A percentile compares a stretch with the other conserved stretches of the same genome.
Evolutionary conservation across 2,113 vertebrate genomes (phyloP).

Genomic region (Alethe castanea): DNA sequence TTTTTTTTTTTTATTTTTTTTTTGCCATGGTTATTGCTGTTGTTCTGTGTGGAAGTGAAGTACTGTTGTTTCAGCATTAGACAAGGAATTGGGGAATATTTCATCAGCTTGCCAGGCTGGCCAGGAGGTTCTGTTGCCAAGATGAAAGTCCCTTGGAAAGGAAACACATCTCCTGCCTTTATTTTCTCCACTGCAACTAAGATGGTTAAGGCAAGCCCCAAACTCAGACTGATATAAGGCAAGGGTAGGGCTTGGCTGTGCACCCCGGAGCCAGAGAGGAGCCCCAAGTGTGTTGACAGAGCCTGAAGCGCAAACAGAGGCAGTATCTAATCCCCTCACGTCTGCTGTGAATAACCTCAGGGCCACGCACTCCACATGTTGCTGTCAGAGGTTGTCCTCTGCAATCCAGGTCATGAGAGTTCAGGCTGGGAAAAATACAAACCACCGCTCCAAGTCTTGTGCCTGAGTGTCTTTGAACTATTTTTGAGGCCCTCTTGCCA

Average conservation of each 20-base stretch:
- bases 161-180: background rate
- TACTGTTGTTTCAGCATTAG: background rate
- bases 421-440: background rate
- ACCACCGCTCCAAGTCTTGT: background rate
- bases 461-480: background rate
- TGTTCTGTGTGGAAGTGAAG: background rate
- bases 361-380: background rate
- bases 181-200: background rate
- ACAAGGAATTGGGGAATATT: background rate
- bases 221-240: background rate
- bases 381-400: background rate
- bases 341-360: fast-evolving
- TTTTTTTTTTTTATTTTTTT: background rate
- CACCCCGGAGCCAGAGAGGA: background rate
- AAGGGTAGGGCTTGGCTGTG: background rate
- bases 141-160: background rate
- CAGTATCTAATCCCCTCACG: background rate
- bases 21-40: background rate
- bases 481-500: slow-evolving; percentile 32
- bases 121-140: background rate
- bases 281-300: fast-evolving
- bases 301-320: background rate
- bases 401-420: background rate
- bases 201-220: background rate
- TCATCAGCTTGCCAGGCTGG: background rate